These are phyloP conservation scores for Sphenodon punctatus DNA, from an alignment of 2,797 vertebrate species.

Conservation along the genomic window DNA sequence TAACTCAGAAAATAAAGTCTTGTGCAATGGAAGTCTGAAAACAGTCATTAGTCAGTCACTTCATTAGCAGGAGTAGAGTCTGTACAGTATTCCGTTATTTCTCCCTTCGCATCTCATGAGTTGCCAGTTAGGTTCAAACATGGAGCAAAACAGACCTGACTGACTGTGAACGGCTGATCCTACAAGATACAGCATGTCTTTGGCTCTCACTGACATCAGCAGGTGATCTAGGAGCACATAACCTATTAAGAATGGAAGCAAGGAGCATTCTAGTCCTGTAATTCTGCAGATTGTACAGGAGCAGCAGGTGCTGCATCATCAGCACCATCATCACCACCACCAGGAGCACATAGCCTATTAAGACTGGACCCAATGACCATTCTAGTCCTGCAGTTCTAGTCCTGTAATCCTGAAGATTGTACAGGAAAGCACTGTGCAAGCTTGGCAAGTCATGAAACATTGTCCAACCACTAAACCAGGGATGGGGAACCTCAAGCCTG, in stretches of 20 bases:
- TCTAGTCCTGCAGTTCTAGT: no score
- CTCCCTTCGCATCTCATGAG: neutral
- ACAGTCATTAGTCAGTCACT: neutral
- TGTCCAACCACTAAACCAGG: neutral
- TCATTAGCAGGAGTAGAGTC: neutral
- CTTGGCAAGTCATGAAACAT: neutral
- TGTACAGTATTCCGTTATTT: neutral
- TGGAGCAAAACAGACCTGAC: neutral
- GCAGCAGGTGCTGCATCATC: no score
- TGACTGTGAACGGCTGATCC: neutral
- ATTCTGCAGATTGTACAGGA: no score
- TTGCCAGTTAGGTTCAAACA: neutral
- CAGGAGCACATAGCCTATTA: no score
- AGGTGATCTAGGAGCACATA: neutral
- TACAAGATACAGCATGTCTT: neutral
- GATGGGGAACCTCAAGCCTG: no score
- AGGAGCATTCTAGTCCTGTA: no score
- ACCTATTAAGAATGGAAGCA: no score
- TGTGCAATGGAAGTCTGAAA: neutral
- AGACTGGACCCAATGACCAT: neutral
- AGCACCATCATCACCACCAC: no score
- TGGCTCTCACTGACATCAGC: neutral
- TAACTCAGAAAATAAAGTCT: neutral
- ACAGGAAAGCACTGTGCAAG: neutral
- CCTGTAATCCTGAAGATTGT: no score